A percentile compares a stretch with the other conserved stretches of the same genome.
Conservation (phyloP, 1,140 invertebrate genomes). For the Trissolcus basalis region DNA sequence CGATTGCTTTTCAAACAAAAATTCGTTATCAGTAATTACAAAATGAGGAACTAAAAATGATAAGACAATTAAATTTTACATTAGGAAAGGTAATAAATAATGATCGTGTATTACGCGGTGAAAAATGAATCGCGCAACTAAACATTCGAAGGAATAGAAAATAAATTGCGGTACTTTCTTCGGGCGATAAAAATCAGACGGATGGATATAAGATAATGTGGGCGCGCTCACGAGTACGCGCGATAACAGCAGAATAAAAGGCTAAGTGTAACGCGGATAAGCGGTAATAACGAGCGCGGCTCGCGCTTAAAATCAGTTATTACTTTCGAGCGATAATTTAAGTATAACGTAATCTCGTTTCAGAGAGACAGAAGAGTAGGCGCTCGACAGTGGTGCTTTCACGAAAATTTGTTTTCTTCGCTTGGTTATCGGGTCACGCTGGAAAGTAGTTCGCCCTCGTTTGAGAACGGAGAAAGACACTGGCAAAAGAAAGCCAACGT, state of each 20-base stretch:
- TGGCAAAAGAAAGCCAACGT: constrained; percentile 33
- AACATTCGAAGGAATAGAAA: constrained; percentile 29
- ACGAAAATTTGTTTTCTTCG: constrained; percentile 60
- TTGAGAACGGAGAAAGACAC: constrained; percentile 22
- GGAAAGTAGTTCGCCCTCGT: constrained; percentile 57
- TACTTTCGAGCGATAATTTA: constrained; percentile 56
- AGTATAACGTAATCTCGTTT: constrained; percentile 57
- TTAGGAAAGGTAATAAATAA: constrained; percentile 21
- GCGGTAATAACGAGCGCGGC: constrained; percentile 27
- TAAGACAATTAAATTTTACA: neutral
- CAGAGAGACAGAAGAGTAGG: constrained; percentile 53
- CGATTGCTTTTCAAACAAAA: too few species aligned
- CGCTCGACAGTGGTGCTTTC: constrained; percentile 45
- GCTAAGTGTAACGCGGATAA: constrained; percentile 27
- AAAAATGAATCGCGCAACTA: constrained; percentile 31
- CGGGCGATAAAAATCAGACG: constrained; percentile 46
- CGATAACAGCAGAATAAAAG: constrained; percentile 17
- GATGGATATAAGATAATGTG: constrained; percentile 50
- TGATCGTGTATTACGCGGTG: constrained; percentile 7
- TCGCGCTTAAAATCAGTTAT: constrained; percentile 44
- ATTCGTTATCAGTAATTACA: neutral
- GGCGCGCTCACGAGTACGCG: neutral
- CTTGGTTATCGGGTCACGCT: constrained; percentile 59
- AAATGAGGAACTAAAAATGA: neutral
- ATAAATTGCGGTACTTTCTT: constrained; percentile 48